These are phyloP conservation scores for Porites cylindrica DNA, from an alignment of 92 coral and sea anemone species.

Conservation along the genomic window DNA sequence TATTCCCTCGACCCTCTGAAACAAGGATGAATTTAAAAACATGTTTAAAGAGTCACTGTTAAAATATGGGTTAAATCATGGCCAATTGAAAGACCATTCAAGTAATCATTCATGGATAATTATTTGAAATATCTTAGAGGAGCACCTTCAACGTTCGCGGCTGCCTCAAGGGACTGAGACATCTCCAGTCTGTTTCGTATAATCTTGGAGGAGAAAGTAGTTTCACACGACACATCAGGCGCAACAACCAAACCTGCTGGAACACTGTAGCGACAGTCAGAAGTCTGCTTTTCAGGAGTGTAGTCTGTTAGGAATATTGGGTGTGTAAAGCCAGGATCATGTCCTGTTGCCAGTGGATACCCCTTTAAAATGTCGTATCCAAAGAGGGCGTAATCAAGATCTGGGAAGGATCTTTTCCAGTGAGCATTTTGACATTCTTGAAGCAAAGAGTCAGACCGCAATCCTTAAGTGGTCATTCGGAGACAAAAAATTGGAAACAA, in stretches of 20 bases:
- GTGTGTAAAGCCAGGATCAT: conserved; percentile 77
- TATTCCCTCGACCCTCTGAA: conserved; percentile 29
- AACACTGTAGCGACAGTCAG: conserved; percentile 64
- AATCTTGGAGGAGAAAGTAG: conserved; percentile 65
- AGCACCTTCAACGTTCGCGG: conserved; percentile 59
- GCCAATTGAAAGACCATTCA: too few relatives aligned
- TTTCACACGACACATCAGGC: conserved; percentile 74
- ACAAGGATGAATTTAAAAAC: background rate
- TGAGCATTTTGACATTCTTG: conserved; percentile 44
- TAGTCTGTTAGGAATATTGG: conserved; percentile 65
- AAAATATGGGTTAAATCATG: too few relatives aligned
- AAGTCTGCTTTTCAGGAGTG: conserved; percentile 24
- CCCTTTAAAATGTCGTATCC: conserved; percentile 70
- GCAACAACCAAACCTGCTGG: conserved; percentile 59
- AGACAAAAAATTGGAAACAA: background rate
- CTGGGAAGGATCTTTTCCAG: conserved; percentile 62
- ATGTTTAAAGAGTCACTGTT: too few relatives aligned
- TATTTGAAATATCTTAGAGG: background rate
- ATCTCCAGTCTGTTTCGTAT: conserved; percentile 62
- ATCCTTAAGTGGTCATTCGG: conserved; percentile 13
- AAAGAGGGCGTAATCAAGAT: conserved; percentile 70
- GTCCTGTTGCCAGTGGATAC: conserved; percentile 65
- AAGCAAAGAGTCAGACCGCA: conserved; percentile 32
- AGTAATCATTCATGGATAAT: background rate
- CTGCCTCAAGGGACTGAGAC: conserved; percentile 57